phyloP scores from a whole-genome alignment of 1,140 invertebrate species.

The Drosophila sproati region DNA sequence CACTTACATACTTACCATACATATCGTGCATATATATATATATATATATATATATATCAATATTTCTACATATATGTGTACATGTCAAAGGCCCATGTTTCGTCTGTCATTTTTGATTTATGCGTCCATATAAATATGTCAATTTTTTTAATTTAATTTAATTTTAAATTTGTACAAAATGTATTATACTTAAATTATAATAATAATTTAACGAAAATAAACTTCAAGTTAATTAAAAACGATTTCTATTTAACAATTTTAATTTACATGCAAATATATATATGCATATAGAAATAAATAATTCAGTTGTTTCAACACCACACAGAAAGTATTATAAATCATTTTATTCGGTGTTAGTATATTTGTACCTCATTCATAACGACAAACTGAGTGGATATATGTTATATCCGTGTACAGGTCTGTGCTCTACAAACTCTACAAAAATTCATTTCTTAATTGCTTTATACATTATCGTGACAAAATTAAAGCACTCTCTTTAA shows the following conservation, averaged over 20 bases:
- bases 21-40: slow-evolving; percentile 16
- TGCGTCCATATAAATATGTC: slow-evolving; percentile 39
- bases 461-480: too few species aligned
- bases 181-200: slow-evolving; percentile 83
- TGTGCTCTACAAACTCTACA: too few species aligned
- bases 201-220: slow-evolving; percentile 73
- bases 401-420: too few species aligned
- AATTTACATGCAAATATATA: slow-evolving; percentile 35
- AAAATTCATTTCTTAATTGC: too few species aligned
- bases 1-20: slow-evolving; percentile 25
- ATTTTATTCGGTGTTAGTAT: slow-evolving; percentile 15
- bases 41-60: slow-evolving; percentile 6
- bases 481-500: too few species aligned
- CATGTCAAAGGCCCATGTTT: slow-evolving; percentile 62
- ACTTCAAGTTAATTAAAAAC: slow-evolving; percentile 69
- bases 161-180: slow-evolving; percentile 82
- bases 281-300: slow-evolving; percentile 6
- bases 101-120: slow-evolving; percentile 51
- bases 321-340: slow-evolving; percentile 39
- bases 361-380: neutral
- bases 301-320: slow-evolving; percentile 37
- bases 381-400: too few species aligned
- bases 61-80: slow-evolving; percentile 36
- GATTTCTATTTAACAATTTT: slow-evolving; percentile 15
- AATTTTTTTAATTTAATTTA: slow-evolving; percentile 70